Conservation (phyloP, 1,140 invertebrate species). For the Papilio aristodemus region DNA sequence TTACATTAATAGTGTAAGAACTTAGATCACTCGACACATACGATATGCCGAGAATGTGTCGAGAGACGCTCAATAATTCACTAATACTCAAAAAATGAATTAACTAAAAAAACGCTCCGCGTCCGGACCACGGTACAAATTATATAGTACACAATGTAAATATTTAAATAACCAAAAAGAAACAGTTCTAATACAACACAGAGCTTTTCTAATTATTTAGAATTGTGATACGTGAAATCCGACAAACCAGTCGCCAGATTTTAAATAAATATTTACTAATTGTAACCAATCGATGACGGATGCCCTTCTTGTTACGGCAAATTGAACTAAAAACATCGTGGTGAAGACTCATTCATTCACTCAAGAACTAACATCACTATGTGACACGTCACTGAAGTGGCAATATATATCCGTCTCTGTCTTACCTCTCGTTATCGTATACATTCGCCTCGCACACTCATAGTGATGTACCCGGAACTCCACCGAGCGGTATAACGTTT, state of each 20-base stretch:
- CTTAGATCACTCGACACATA: constrained; percentile 6
- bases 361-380: too few relatives aligned
- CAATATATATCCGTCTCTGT: background rate
- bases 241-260: constrained; percentile 37
- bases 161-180: constrained; percentile 22
- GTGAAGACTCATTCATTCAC: too few relatives aligned
- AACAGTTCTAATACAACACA: constrained; percentile 21
- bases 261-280: constrained; percentile 51
- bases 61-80: constrained; percentile 8
- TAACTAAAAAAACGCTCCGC: constrained; percentile 15
- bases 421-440: background rate
- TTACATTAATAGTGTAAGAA: constrained; percentile 6
- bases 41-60: constrained; percentile 2
- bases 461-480: too few relatives aligned
- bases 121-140: background rate
- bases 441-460: background rate
- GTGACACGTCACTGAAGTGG: too few relatives aligned
- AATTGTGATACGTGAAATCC: constrained; percentile 12
- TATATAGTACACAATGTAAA: constrained; percentile 10
- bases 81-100: constrained; percentile 30
- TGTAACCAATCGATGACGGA: constrained; percentile 19
- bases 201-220: constrained; percentile 10
- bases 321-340: background rate
- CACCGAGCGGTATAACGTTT: too few relatives aligned
- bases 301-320: background rate